Evolutionary conservation across 2,888 invertebrate genomes (phyloP).

Genomic region (Drosophila quinaria): DNA sequence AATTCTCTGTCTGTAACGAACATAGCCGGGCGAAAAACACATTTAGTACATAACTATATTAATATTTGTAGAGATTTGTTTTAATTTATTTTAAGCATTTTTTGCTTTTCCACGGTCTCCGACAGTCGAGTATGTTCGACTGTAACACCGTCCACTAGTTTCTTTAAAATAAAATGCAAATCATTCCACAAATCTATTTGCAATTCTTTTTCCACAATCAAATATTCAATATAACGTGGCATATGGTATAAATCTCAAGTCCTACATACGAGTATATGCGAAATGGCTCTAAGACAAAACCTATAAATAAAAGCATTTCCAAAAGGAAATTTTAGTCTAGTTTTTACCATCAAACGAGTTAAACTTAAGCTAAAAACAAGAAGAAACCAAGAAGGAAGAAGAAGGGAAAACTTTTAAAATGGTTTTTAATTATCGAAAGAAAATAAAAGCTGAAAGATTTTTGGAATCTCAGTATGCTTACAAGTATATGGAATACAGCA

Average conservation of each 20-base stretch:
- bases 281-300: background rate
- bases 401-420: background rate
- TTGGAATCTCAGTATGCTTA: constrained; percentile 15
- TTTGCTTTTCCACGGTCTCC: too few relatives aligned
- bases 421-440: background rate
- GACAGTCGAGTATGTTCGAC: too few relatives aligned
- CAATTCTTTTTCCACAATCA: constrained; percentile 4
- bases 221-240: background rate
- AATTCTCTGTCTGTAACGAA: too few relatives aligned
- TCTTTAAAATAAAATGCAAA: constrained; percentile 8
- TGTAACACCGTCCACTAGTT: too few relatives aligned
- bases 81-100: too few relatives aligned
- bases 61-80: too few relatives aligned
- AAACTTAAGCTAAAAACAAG: background rate
- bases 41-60: too few relatives aligned
- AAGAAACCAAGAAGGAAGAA: background rate
- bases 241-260: background rate
- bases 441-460: background rate
- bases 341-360: background rate
- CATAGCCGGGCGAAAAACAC: too few relatives aligned
- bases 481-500: constrained; percentile 28
- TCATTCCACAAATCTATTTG: background rate
- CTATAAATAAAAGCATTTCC: constrained; percentile 6
- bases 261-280: background rate
- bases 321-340: background rate